These are phyloP conservation scores for Phorcus lineatus DNA, from an alignment of 2,888 invertebrate genomes.

Conservation along the genomic window DNA sequence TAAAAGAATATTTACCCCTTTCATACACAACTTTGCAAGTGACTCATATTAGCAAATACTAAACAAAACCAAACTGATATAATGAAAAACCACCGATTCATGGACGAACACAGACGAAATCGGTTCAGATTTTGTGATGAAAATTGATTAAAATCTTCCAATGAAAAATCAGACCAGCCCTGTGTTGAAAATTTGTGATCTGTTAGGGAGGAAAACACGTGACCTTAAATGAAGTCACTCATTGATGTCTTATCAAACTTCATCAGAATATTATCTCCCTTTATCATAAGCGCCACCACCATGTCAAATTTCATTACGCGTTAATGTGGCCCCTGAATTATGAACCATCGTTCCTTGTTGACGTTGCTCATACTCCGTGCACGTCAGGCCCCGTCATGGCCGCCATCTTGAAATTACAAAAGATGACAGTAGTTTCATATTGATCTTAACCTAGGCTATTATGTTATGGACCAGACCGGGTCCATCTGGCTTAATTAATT, in stretches of 20 bases:
- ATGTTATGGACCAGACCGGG: neutral
- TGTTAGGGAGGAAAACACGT: no score
- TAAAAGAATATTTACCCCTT: no score
- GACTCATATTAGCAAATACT: no score
- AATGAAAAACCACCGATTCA: no score
- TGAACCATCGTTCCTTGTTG: constrained; percentile 12
- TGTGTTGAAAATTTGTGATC: no score
- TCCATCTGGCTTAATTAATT: constrained; percentile 25
- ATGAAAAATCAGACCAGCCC: no score
- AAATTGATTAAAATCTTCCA: no score
- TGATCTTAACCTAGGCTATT: neutral
- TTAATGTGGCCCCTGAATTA: neutral
- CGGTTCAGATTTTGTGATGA: no score
- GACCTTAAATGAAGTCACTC: no score
- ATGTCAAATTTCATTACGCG: constrained; percentile 16
- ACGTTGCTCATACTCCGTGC: neutral
- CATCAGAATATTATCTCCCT: constrained; percentile 1
- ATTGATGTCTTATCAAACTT: neutral
- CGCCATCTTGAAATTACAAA: constrained; percentile 16
- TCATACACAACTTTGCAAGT: no score
- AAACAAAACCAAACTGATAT: no score
- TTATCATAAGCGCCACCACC: neutral
- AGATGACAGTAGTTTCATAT: neutral
- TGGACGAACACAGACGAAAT: no score
- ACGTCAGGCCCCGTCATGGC: neutral